Conservation (phyloP, 2,888 invertebrate genomes). For the Dryadula phaetusa region DNA sequence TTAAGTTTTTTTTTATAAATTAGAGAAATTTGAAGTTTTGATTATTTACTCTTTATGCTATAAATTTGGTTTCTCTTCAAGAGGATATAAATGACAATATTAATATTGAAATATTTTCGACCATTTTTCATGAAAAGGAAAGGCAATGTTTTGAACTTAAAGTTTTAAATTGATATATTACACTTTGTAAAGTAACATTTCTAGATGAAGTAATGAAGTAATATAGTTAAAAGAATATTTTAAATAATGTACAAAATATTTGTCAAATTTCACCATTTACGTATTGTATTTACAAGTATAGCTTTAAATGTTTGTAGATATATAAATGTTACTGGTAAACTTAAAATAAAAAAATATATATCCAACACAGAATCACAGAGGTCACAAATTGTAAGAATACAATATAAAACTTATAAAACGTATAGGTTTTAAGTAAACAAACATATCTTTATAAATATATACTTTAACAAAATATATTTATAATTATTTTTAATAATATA, state of each 20-base stretch:
- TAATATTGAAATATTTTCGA: not conserved
- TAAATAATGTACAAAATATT: not conserved
- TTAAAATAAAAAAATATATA: not conserved
- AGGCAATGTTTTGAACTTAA: not conserved
- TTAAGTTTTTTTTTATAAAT: not conserved
- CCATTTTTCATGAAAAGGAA: not conserved
- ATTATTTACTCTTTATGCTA: not conserved
- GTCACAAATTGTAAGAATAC: constrained; percentile 23
- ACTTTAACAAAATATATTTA: not conserved
- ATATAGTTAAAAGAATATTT: not conserved
- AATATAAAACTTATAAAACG: not conserved
- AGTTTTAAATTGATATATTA: not conserved
- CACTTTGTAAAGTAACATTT: not conserved
- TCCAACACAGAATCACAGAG: constrained; percentile 8
- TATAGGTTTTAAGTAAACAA: not conserved
- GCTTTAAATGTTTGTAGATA: not conserved
- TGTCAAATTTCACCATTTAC: not conserved
- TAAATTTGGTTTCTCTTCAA: not conserved
- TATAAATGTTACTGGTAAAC: not conserved
- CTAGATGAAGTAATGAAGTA: not conserved
- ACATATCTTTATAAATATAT: not conserved
- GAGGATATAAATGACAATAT: not conserved
- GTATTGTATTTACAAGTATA: not conserved
- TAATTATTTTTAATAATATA: too few species aligned
- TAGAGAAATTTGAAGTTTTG: not conserved